These are phyloP conservation scores for Philypnodon macrostomus DNA, from an alignment of 2,797 vertebrate genomes.

Conservation along the genomic window DNA sequence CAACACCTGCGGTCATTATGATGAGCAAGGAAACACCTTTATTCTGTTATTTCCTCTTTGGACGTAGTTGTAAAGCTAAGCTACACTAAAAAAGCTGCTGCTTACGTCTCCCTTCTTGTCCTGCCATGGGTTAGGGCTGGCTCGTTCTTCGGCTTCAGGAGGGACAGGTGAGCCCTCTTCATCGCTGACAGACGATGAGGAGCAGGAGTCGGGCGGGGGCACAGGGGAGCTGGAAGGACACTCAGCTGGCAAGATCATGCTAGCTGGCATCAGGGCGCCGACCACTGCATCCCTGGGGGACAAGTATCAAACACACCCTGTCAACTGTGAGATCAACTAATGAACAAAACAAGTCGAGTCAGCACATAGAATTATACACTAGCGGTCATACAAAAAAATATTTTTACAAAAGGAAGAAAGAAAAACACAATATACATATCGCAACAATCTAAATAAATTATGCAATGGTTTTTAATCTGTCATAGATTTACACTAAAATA, in stretches of 20 bases:
- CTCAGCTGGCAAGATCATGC: constrained; percentile 95
- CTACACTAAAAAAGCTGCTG: not conserved
- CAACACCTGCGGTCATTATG: constrained; percentile 30
- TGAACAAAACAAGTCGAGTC: constrained; percentile 16
- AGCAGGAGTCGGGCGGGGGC: constrained; percentile 83
- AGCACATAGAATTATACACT: not conserved
- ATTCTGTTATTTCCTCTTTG: not conserved
- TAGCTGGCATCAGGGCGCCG: constrained; percentile 93
- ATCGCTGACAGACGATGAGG: constrained; percentile 80
- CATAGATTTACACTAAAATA: too few species aligned
- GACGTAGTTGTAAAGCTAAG: not conserved
- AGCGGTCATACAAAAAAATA: not conserved
- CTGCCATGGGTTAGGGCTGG: constrained; percentile 94
- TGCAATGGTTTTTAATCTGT: too few species aligned
- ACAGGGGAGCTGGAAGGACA: constrained; percentile 88
- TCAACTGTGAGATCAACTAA: constrained; percentile 22
- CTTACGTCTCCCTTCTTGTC: constrained; percentile 92
- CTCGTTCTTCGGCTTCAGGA: constrained; percentile 83
- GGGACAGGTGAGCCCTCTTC: constrained; percentile 81
- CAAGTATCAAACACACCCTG: constrained; percentile 1
- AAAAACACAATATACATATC: too few species aligned
- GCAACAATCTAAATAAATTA: too few species aligned
- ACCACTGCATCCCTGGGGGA: constrained; percentile 88
- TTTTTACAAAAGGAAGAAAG: too few species aligned
- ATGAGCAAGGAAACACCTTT: constrained; percentile 6